Evolutionary conservation across 1,140 invertebrate genomes (phyloP).

Genomic region (Caerostris extrusa): DNA sequence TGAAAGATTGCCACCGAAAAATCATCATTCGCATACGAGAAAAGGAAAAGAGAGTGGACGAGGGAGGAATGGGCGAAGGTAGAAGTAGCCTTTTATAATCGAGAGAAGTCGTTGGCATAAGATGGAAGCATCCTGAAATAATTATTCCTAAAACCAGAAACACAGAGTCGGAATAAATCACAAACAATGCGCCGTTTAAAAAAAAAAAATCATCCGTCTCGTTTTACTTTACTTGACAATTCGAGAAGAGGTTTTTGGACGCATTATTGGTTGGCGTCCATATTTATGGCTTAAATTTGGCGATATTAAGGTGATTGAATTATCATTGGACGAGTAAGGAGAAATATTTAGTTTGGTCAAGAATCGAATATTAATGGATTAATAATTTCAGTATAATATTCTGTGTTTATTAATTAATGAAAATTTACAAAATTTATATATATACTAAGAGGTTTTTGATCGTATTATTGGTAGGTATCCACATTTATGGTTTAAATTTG

Average conservation of each 20-base stretch:
- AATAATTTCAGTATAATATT: too few relatives aligned
- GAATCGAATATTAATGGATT: too few relatives aligned
- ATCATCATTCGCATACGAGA: slow-evolving; percentile 45
- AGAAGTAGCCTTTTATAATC: slow-evolving; percentile 58
- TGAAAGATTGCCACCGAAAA: slow-evolving; percentile 59
- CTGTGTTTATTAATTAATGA: too few relatives aligned
- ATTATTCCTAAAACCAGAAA: slow-evolving; percentile 53
- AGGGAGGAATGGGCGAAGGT: slow-evolving; percentile 30
- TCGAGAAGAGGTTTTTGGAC: slow-evolving; percentile 35
- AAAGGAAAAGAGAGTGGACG: not conserved
- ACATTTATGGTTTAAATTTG: too few relatives aligned
- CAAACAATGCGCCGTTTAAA: slow-evolving; percentile 34
- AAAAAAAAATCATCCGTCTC: slow-evolving; percentile 12
- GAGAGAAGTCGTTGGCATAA: slow-evolving; percentile 58
- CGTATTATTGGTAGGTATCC: too few relatives aligned
- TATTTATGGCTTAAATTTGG: not conserved
- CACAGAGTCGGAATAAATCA: slow-evolving; percentile 18
- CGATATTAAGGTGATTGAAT: not conserved
- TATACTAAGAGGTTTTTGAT: too few relatives aligned
- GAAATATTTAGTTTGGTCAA: too few relatives aligned
- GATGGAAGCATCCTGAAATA: slow-evolving; percentile 61
- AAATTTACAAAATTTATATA: too few relatives aligned
- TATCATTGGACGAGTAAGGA: not conserved
- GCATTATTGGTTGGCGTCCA: not conserved
- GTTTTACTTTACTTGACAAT: not conserved